Base-by-base conservation (phyloP, 2,113 vertebrate species). In the Ibidorhyncha struthersii region DNA sequence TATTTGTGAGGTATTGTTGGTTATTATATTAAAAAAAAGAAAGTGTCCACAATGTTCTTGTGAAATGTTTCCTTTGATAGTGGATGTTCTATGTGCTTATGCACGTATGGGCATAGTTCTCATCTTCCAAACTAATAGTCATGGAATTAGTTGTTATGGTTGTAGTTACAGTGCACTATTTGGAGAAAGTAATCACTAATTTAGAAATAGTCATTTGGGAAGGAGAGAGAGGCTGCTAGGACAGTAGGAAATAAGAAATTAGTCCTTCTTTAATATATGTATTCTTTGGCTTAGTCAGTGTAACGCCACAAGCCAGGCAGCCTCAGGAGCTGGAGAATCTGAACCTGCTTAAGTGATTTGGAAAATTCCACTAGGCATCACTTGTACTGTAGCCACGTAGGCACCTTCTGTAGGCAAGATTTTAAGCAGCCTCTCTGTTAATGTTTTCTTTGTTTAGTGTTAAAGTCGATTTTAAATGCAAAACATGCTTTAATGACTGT, bases 291-390 rank as follows among this genome's bases (percentile, higher is more conserved):
- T 21, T 89, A 25, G 40, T 65, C 36, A 89, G 6, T 65, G 9
- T 65, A 43, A 43, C 25, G 84, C 27, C 36, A 34, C 21, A 63
- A 67, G 36, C 9, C 40, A 71, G 53, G 59, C n/a, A 77, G 7
- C 47, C 26, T 91, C 23, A 67, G 86, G 49, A 85, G 40, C 34
- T 82, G 61, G 14, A 61, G 43, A 86, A 40, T 17, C 36, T 82
- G 58, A 82, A 66, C 27, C 30, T 82, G 8, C 52, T 76, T 15
- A 69, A 61, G 14, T 40, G 52, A 25, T 85, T 14, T 77, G 58
- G 84, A 94, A 94, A 92, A 92, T 93, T 92, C 92, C 74, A 41
- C 10, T 53, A 29, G 56, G 30, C 56, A n/a, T 85, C 71, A 69
- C 0, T 11, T 87, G 43, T 90, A 30, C 36, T 41, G 49, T 65